These are phyloP conservation scores for Plectrocnemia conspersa DNA, from an alignment of 1,140 invertebrate genomes.

Conservation along the genomic window DNA sequence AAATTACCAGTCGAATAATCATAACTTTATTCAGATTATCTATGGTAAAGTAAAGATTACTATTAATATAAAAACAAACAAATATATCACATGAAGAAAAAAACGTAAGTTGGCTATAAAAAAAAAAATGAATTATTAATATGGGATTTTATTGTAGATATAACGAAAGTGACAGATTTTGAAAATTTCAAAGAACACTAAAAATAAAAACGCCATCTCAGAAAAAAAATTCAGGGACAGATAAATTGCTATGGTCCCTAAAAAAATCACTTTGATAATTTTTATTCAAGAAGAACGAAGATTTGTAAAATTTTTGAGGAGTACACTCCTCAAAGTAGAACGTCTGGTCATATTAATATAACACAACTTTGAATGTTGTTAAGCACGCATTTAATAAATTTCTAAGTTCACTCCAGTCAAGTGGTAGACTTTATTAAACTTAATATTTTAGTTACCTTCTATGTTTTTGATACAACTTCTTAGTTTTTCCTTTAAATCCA, in stretches of 20 bases:
- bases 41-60: neutral
- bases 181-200: too few relatives aligned
- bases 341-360: neutral
- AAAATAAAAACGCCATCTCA: too few relatives aligned
- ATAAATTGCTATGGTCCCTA: too few relatives aligned
- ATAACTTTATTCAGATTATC: too few relatives aligned
- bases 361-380: neutral
- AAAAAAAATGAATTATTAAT: too few relatives aligned
- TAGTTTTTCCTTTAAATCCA: conserved; percentile 26
- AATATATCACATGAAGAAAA: neutral
- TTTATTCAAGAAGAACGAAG: neutral
- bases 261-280: neutral
- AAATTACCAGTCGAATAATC: neutral
- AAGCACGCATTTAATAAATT: too few relatives aligned
- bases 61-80: neutral
- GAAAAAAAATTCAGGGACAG: too few relatives aligned
- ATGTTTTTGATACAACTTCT: conserved; percentile 28
- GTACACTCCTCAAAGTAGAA: neutral
- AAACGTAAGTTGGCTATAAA: neutral
- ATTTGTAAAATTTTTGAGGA: neutral
- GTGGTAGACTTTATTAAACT: neutral
- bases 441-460: conserved; percentile 23
- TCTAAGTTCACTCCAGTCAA: too few relatives aligned
- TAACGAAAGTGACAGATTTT: too few relatives aligned
- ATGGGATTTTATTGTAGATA: too few relatives aligned